These are phyloP conservation scores for Xenopus petersii DNA, from an alignment of 2,797 vertebrate species.

Conservation along the genomic window DNA sequence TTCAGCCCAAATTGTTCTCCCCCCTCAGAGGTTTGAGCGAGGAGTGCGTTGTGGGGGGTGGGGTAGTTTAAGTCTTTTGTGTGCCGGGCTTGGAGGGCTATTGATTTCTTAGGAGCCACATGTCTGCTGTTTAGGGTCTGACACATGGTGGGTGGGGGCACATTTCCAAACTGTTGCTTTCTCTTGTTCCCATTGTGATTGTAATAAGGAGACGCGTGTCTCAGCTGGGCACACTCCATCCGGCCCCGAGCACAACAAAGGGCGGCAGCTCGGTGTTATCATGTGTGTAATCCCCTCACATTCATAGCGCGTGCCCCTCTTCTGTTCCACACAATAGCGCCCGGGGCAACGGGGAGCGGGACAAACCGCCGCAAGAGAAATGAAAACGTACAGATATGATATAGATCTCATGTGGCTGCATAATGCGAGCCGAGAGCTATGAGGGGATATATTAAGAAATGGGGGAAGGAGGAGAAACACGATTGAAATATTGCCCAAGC, in stretches of 20 bases:
- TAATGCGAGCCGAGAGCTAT: background rate
- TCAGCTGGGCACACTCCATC: constrained; percentile 51
- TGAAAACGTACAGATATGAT: no score
- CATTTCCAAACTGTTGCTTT: constrained; percentile 61
- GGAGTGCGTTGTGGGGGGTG: background rate
- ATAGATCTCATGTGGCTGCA: no score
- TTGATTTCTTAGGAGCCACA: constrained; percentile 33
- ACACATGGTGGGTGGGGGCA: constrained; percentile 34
- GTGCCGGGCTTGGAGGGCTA: constrained; percentile 8
- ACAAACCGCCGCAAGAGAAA: no score
- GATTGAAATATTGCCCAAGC: no score
- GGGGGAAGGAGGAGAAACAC: no score
- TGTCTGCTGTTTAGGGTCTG: constrained; percentile 22
- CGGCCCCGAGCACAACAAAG: constrained; percentile 29
- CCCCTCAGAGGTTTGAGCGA: background rate
- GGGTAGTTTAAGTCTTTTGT: constrained; percentile 18
- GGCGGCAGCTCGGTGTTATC: constrained; percentile 6
- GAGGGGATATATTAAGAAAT: background rate
- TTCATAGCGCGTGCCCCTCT: background rate
- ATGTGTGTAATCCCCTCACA: constrained; percentile 27
- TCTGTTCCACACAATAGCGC: no score
- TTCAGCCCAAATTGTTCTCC: background rate
- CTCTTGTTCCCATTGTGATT: constrained; percentile 61
- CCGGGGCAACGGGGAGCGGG: no score
- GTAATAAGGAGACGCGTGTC: constrained; percentile 67